phyloP scores from a whole-genome alignment of 2,888 invertebrate species.

The Drosophila fungiperda region DNA sequence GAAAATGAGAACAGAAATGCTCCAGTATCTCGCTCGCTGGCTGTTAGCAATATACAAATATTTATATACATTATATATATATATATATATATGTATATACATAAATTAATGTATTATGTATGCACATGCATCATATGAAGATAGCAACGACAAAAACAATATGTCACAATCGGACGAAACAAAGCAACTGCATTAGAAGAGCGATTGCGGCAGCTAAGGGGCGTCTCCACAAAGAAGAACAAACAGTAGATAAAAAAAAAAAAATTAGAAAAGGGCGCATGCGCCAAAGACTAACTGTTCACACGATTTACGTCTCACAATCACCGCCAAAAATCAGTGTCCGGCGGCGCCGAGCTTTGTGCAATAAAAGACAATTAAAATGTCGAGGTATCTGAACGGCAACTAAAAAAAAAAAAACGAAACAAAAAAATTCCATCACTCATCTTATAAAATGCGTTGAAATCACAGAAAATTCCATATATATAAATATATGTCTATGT shows the following conservation, averaged over 20 bases:
- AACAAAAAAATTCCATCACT: slow-evolving; percentile 1
- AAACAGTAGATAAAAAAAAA: slow-evolving; percentile 5
- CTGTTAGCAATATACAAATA: slow-evolving; percentile 33
- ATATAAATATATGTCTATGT: background rate
- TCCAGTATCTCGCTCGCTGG: background rate
- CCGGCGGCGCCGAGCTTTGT: slow-evolving; percentile 57
- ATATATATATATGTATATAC: background rate
- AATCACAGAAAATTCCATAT: background rate
- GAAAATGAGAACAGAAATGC: slow-evolving; percentile 31
- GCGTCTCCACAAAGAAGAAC: slow-evolving; percentile 31
- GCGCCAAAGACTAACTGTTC: slow-evolving; percentile 31
- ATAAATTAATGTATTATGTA: slow-evolving; percentile 1
- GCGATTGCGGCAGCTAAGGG: slow-evolving; percentile 13
- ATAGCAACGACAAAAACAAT: slow-evolving; percentile 12
- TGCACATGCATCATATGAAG: slow-evolving; percentile 11
- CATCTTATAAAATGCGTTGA: slow-evolving; percentile 7
- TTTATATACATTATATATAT: no score
- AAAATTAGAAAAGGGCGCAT: slow-evolving; percentile 39
- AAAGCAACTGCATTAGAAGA: slow-evolving; percentile 26
- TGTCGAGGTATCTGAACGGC: slow-evolving; percentile 14
- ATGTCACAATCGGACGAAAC: slow-evolving; percentile 4
- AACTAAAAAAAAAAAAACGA: background rate
- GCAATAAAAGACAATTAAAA: slow-evolving; percentile 69
- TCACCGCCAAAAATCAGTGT: slow-evolving; percentile 13
- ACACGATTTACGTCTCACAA: slow-evolving; percentile 8